These are phyloP conservation scores for Callimorpha dominula DNA, from an alignment of 2,888 invertebrate genomes.

Conservation along the genomic window DNA sequence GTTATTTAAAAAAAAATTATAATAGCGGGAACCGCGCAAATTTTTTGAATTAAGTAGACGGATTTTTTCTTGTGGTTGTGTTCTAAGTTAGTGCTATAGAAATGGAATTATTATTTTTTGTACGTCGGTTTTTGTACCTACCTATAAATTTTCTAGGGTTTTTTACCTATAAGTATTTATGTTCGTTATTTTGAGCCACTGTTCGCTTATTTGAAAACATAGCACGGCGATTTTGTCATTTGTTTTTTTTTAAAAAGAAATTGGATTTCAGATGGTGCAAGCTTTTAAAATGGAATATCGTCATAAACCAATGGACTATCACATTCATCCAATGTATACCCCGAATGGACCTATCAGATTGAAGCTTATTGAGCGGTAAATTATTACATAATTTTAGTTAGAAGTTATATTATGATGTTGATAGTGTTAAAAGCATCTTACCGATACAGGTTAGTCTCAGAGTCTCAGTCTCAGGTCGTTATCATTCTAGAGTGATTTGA, in stretches of 20 bases:
- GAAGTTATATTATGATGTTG: not conserved
- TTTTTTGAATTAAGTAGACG: too few species aligned
- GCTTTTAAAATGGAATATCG: conserved; percentile 89
- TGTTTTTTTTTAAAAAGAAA: conserved; percentile 3
- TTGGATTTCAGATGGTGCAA: conserved; percentile 87
- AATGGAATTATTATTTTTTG: not conserved
- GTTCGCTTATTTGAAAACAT: not conserved
- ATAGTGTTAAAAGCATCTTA: not conserved
- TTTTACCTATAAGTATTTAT: not conserved
- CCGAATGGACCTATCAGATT: conserved; percentile 89
- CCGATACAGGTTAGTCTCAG: too few species aligned
- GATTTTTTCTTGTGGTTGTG: not conserved
- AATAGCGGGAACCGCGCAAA: not conserved
- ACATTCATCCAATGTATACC: conserved; percentile 90
- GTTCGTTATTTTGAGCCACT: too few species aligned
- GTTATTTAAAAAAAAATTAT: not conserved
- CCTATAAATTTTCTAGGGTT: not conserved
- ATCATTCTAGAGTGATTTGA: not conserved
- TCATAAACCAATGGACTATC: conserved; percentile 88
- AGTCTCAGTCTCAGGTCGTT: too few species aligned
- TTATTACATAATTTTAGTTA: not conserved
- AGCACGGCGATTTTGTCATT: not conserved
- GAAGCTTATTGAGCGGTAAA: conserved; percentile 84
- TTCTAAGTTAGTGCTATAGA: not conserved
- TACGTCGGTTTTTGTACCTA: not conserved